Evolutionary conservation across 2,113 vertebrate species (phyloP), one percentile per base, ranked within the genome.

Genomic region (Anguilla rostrata): DNA sequence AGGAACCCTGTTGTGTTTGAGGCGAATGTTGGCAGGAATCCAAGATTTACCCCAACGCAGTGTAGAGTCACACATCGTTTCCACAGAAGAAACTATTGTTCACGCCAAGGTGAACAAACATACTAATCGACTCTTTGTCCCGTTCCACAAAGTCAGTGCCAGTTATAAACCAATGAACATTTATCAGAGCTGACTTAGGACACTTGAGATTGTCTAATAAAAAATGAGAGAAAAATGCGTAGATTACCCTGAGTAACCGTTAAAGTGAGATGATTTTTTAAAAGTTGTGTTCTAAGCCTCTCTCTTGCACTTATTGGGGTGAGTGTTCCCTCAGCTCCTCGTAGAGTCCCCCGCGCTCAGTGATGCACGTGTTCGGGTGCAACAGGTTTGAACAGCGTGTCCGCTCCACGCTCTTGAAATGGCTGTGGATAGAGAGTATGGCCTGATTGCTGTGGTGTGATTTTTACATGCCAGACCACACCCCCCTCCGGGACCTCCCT

Each of bases 361-460:
- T 14, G 26, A 82, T 53, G 41, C 22, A 9, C 40, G 6, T 53
- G 26, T 82, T n/a, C 6, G 43, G 46, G 43, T 43, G 40, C 41
- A 49, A 41, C 20, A 22, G 22, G 43, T 12, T 41, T 49, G 81
- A 82, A n/a, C 26, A 43, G 81, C 39, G 11, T n/a, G 41, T 26
- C 26, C 20, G 26, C 81, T 49, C 81, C 40, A 26, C 81, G 9
- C 81, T 41, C 81, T 53, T 8, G 22, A 82, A 20, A n/a, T 15
- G 3, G 20, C 3, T 20, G 81, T 82, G 81, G 53, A 82, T 43
- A 82, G 43, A 22, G 41, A n/a, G 81, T 41, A 49, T 82, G 41
- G 81, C 46, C 81, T 82, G 81, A 82, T 82, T 1, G 40, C 26
- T 49, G 46, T 82, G 81, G 81, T 49, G 81, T 82, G 81, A 82